Conservation (phyloP, 2,797 vertebrate species). For the Avahi laniger region DNA sequence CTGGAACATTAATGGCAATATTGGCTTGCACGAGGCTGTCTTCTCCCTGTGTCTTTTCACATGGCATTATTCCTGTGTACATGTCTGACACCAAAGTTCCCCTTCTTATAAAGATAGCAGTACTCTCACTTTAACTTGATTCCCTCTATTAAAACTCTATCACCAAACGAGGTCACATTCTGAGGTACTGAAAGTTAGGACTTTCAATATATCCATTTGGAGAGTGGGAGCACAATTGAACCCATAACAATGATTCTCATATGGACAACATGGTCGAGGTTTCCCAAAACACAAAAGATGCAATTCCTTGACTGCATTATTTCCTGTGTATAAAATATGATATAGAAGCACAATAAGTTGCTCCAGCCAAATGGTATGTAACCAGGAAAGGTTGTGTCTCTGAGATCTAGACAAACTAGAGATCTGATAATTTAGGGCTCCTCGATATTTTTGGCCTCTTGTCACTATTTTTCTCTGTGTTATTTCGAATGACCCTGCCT, state of each 20-base stretch:
- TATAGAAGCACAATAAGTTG: not conserved
- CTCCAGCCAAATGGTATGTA: not conserved
- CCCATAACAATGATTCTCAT: not conserved
- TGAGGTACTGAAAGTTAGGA: not conserved
- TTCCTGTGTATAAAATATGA: not conserved
- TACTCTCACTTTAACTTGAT: not conserved
- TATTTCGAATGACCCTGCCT: not conserved
- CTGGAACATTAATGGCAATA: too few species aligned
- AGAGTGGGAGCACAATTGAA: not conserved
- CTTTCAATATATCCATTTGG: not conserved
- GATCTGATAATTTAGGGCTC: not conserved
- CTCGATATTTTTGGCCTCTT: not conserved
- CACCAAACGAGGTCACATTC: not conserved
- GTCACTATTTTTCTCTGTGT: not conserved
- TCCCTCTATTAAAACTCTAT: not conserved
- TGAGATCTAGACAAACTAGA: not conserved
- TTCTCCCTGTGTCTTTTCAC: not conserved
- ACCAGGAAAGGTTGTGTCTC: not conserved
- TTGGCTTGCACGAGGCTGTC: not conserved
- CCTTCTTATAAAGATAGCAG: not conserved
- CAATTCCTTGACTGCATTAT: not conserved
- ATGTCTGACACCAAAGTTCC: accelerated
- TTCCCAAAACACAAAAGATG: not conserved
- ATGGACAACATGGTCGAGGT: not conserved
- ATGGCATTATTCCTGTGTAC: not conserved